Evolutionary conservation across 2,888 invertebrate genomes (phyloP), one percentile per base, ranked within the genome.

Genomic region (Ypsolopha scabrella): DNA sequence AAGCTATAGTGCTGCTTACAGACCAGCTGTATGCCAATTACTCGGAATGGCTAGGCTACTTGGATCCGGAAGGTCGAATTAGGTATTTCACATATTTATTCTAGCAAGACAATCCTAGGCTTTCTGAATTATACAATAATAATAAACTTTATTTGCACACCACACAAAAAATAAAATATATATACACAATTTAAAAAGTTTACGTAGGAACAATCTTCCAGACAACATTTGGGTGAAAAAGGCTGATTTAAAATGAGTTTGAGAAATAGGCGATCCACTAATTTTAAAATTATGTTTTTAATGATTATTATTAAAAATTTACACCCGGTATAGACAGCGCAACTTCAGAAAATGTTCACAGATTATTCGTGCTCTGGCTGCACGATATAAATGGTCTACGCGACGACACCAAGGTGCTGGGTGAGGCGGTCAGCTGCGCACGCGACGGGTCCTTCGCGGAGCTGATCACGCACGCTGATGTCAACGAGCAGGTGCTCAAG

Each of bases 381-480:
- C 86, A 86, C 61, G 86, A 86, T 49, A 67, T 58, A 0, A 64
- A 54, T 50, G 86, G 86, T 0, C 60, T 86, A 8, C 76, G 85
- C 0, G 86, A 85, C 60, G 58, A 68, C 52, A 79, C 80, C 0
- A 68, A 69, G 2, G 54, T 55, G n/a, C 70, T 65, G 55, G 75
- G 74, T 0, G 69, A 72, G 9, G 62, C 58, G 49, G 46, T 82
- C 41, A 70, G 72, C 54, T 86, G 86, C 52, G 68, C 69, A 11
- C 69, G 76, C 0, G 86, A 86, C 37, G 86, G 86, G 0, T 73
- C 72, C 63, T 82, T 70, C 60, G 75, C 81, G 0, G 82, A 86
- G 60, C 62, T 85, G 51, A 70, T 76, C 54, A 76, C 79, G 13
- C 64, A 69, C 13, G 61, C 62, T 52, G 85, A 85, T 66, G 80